phyloP scores from a whole-genome alignment of 1,140 invertebrate species.

The Drosophila pallidifrons region DNA sequence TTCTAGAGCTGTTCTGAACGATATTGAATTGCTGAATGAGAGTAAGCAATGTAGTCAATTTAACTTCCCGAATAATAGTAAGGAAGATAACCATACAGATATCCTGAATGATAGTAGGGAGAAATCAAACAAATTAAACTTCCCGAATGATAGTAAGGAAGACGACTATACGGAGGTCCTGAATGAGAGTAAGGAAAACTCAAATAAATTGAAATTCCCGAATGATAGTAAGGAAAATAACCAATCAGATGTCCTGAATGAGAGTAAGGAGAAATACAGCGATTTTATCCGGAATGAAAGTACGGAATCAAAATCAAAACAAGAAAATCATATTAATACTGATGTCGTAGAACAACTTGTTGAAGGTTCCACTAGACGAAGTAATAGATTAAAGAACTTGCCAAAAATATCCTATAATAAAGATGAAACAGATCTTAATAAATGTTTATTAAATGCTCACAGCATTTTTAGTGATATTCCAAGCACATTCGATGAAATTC shows the following conservation, averaged over 20 bases:
- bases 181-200: too few relatives aligned
- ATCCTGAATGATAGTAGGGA: neutral
- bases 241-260: too few relatives aligned
- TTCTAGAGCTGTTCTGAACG: neutral
- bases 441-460: too few relatives aligned
- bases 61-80: neutral
- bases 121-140: neutral
- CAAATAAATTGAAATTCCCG: neutral
- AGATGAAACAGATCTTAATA: too few relatives aligned
- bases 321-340: neutral
- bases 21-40: neutral
- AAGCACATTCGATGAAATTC: too few relatives aligned
- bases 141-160: constrained; percentile 5
- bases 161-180: too few relatives aligned
- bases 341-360: too few relatives aligned
- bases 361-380: too few relatives aligned
- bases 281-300: too few relatives aligned
- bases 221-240: neutral
- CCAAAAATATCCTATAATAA: too few relatives aligned
- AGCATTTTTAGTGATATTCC: too few relatives aligned
- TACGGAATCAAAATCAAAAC: neutral
- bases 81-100: neutral
- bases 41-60: neutral
- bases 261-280: neutral
- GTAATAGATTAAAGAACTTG: too few relatives aligned